phyloP scores from a whole-genome alignment of 2,113 vertebrate species.

The Sardina pilchardus region DNA sequence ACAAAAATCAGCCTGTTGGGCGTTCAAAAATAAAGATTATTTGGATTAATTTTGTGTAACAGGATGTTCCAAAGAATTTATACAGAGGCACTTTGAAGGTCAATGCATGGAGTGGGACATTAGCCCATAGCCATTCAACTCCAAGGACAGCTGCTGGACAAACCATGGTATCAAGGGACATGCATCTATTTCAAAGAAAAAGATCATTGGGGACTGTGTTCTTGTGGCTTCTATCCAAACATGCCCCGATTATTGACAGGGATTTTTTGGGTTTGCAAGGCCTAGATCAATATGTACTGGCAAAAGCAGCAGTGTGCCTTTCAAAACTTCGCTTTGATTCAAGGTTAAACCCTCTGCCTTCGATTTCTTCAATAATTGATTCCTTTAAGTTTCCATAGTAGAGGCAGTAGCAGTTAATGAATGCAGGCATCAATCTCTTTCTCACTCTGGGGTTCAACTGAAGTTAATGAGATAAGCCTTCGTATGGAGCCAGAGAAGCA shows the following conservation, averaged over 20 bases:
- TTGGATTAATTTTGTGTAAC: neutral
- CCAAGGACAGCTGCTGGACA: neutral
- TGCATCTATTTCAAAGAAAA: neutral
- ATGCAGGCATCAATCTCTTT: neutral
- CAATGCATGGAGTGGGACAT: neutral
- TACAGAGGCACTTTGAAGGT: constrained; percentile 8
- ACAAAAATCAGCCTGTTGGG: neutral
- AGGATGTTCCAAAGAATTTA: neutral
- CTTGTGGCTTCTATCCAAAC: neutral
- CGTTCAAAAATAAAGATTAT: neutral
- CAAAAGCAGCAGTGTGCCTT: neutral
- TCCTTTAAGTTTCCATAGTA: neutral
- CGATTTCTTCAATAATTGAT: neutral
- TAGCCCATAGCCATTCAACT: neutral
- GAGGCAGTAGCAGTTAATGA: neutral
- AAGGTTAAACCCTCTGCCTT: neutral
- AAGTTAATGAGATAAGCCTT: neutral
- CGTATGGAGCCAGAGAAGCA: neutral
- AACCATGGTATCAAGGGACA: neutral
- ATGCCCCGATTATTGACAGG: neutral
- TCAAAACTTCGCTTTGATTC: neutral
- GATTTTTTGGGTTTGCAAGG: neutral
- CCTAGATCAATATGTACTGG: neutral
- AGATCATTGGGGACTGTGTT: neutral
- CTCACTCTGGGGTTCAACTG: neutral